These are phyloP conservation scores for Hipposideros larvatus DNA, from an alignment of 2,797 vertebrate species.

Conservation along the genomic window DNA sequence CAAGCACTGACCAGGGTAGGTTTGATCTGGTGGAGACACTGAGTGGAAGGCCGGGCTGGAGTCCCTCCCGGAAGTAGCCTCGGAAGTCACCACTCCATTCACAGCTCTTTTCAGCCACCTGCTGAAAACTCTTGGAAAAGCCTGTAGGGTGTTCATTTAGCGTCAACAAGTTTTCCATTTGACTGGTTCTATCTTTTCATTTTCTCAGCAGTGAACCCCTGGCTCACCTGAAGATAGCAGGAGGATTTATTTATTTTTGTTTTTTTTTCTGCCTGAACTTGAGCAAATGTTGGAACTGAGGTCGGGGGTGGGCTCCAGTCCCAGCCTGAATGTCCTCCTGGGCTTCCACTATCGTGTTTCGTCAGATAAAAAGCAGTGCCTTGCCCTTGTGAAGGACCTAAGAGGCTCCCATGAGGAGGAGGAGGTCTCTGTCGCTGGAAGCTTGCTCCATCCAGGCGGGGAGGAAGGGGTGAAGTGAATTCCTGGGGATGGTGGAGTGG, in stretches of 20 bases:
- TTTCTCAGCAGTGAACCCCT: neutral
- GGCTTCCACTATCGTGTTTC: neutral
- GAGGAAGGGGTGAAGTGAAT: no score
- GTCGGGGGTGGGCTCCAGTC: neutral
- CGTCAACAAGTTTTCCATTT: neutral
- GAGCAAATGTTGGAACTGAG: neutral
- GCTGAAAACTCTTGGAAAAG: neutral
- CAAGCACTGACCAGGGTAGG: no score
- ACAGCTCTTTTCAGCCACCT: neutral
- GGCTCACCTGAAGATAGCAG: neutral
- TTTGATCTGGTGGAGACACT: neutral
- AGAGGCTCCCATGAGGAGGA: neutral
- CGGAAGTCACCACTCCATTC: rapidly evolving
- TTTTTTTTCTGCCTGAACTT: neutral
- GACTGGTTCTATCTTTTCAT: neutral
- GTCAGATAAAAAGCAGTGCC: neutral
- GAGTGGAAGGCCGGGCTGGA: neutral
- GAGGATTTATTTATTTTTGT: neutral
- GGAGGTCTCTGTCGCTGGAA: neutral
- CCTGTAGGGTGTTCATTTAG: neutral
- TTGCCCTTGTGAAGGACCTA: rapidly evolving
- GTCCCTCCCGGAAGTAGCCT: neutral
- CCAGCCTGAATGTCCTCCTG: no score
- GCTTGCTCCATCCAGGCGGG: neutral
- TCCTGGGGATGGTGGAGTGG: rapidly evolving